Base-by-base conservation (phyloP, 1,140 invertebrate genomes). In the Hyphantria cunea region DNA sequence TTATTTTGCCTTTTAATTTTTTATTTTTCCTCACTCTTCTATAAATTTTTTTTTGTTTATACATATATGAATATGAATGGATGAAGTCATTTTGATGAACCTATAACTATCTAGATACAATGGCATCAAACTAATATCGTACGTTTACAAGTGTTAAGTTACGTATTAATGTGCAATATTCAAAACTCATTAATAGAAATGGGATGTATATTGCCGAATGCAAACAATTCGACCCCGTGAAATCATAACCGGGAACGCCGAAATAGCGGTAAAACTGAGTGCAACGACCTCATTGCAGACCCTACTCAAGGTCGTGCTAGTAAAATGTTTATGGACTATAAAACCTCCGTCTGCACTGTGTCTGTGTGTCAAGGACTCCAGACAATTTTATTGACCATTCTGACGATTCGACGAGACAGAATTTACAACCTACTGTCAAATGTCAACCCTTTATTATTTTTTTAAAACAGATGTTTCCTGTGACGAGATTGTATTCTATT, bases 241-340 rank as follows among this genome's bases (percentile, higher is more conserved):
- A 41, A 49, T 71, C 61, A 67, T 67, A 64, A 71, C 39, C 64
- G 42, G 56, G 56, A 50, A 63, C 31, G 53, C 48, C 41, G 60
- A 45, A 65, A 52, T 31, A 74, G 70, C 73, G 70, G 71, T 81
- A 86, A 87, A 80, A 34, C 68, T 70, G 70, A 74, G 87, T 90
- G 84, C 87, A 90, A 81, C 82, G 84, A 87, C 86, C 87, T 83
- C 79, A 78, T 78, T 86, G 85, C 84, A 85, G 78, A 84, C 86
- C 83, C 84, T 83, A 80, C 70, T 58, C 87, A 89, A 89, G 87
- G 86, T 82, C 82, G 86, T 59, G 86, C 80, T 89, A 89, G 86
- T 90, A 89, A 89, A 90, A 89, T 88, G 84, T 90, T 89, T 90
- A 90, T 90, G 82, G 86, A 73, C 86, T 88, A 90, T 90, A 90